phyloP scores from a whole-genome alignment of 2,797 vertebrate species.

The Ataeniobius toweri region DNA sequence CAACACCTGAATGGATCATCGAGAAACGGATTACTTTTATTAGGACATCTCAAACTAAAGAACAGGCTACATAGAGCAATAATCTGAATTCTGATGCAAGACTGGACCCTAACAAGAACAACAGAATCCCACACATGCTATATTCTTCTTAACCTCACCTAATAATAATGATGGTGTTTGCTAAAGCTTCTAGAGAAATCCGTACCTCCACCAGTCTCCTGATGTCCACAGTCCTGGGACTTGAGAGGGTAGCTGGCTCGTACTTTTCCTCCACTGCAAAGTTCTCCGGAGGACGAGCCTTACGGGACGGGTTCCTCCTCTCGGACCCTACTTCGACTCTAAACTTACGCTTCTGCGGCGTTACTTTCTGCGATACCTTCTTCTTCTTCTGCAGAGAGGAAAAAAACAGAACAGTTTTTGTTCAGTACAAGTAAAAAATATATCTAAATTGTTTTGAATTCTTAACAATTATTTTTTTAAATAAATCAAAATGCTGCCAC shows the following conservation, averaged over 20 bases:
- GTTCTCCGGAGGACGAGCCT: constrained; percentile 91
- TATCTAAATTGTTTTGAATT: neutral
- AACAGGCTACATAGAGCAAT: neutral
- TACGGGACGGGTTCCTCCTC: constrained; percentile 91
- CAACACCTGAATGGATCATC: neutral
- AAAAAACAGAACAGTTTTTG: neutral
- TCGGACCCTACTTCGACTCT: constrained; percentile 74
- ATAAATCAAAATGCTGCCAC: neutral
- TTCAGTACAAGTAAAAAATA: neutral
- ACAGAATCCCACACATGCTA: neutral
- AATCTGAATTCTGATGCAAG: neutral
- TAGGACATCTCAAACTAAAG: neutral
- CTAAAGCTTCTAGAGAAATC: neutral
- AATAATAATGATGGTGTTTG: neutral
- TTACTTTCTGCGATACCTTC: constrained; percentile 63
- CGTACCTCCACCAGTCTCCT: constrained; percentile 85
- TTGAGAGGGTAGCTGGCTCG: constrained; percentile 66
- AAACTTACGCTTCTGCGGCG: constrained; percentile 75
- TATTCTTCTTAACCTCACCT: neutral
- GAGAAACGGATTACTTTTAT: neutral
- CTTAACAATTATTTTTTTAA: neutral
- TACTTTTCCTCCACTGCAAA: constrained; percentile 89
- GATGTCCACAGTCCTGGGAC: constrained; percentile 76
- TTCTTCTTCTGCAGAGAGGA: constrained; percentile 77
- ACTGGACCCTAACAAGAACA: neutral